These are phyloP conservation scores for Cheilosia pagana DNA, from an alignment of 2,888 invertebrate genomes.

Conservation along the genomic window DNA sequence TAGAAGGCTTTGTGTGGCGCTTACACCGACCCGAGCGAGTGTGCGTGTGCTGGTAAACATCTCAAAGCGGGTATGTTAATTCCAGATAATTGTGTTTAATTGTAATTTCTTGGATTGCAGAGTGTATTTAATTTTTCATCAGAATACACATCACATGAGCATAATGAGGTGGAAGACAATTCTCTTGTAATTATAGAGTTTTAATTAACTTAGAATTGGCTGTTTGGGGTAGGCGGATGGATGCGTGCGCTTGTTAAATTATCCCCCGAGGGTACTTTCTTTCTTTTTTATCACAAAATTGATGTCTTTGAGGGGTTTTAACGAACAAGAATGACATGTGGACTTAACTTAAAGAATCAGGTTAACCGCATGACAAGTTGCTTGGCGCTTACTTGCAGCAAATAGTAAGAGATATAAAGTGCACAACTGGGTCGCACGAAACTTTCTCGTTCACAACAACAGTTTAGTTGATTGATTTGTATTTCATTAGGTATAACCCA, in stretches of 20 bases:
- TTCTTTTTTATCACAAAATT: constrained; percentile 8
- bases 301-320: neutral
- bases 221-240: constrained; percentile 17
- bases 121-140: constrained; percentile 63
- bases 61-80: constrained; percentile 61
- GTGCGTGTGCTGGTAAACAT: constrained; percentile 53
- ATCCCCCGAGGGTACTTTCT: constrained; percentile 27
- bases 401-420: too few species aligned
- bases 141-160: constrained; percentile 56
- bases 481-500: too few species aligned
- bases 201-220: constrained; percentile 59
- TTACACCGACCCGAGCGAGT: constrained; percentile 31
- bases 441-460: too few species aligned
- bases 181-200: constrained; percentile 62
- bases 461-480: too few species aligned
- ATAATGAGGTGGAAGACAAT: constrained; percentile 59
- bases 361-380: too few species aligned
- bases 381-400: too few species aligned
- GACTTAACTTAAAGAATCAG: neutral
- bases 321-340: neutral
- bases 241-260: constrained; percentile 26
- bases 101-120: constrained; percentile 69
- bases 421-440: too few species aligned
- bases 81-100: constrained; percentile 73
- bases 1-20: constrained; percentile 33